Evolutionary conservation across 37 sponge, comb jelly and placozoan species (phyloP).

Genomic region (Aplysina aerophoba): DNA sequence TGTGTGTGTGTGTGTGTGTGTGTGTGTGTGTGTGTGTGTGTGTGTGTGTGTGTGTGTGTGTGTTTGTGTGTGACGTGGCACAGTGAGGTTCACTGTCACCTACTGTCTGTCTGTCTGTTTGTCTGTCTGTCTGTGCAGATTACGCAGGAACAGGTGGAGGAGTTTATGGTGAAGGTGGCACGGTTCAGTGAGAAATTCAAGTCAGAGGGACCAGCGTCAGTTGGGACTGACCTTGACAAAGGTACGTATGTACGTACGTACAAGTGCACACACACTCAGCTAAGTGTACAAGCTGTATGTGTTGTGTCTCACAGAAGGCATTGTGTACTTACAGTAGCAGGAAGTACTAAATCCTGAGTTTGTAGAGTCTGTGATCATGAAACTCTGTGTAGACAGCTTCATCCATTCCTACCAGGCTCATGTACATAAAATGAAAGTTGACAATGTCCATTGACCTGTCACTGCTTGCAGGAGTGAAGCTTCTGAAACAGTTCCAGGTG

Average conservation of each 20-base stretch:
- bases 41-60: constrained; percentile 15
- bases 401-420: too few relatives aligned
- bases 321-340: too few relatives aligned
- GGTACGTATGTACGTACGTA: constrained; percentile 72
- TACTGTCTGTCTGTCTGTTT: not conserved
- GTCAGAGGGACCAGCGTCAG: constrained; percentile 86
- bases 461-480: constrained; percentile 49
- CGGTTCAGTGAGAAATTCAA: constrained; percentile 81
- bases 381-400: too few relatives aligned
- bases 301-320: too few relatives aligned
- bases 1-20: too few relatives aligned
- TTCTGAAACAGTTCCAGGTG: constrained; percentile 77
- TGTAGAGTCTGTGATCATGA: too few relatives aligned
- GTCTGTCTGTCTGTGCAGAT: constrained; percentile 51
- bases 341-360: too few relatives aligned
- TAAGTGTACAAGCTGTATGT: not conserved
- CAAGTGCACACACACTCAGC: not conserved
- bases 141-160: constrained; percentile 85
- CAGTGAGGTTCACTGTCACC: not conserved
- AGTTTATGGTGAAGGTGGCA: constrained; percentile 66
- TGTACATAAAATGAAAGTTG: not conserved
- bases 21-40: not conserved
- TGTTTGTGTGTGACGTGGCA: not conserved
- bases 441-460: not conserved
- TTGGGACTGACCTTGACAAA: constrained; percentile 91